phyloP scores from a whole-genome alignment of 2,888 invertebrate species.

The Tineola bisselliella region DNA sequence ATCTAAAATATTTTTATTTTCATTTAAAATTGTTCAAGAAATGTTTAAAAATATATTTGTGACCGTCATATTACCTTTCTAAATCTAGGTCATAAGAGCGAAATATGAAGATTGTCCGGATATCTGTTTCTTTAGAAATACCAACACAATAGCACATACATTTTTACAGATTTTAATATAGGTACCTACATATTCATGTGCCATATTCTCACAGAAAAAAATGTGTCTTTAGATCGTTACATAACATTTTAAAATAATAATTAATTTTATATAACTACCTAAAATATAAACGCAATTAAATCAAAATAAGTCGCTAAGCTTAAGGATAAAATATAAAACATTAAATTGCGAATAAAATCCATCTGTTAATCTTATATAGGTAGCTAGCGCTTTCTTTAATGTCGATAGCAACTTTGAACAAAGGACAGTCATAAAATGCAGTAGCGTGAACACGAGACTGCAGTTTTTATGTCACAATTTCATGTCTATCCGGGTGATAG shows the following conservation, averaged over 20 bases:
- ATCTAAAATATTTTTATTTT: too few relatives aligned
- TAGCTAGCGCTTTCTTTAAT: background rate
- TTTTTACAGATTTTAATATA: background rate
- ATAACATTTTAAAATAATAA: too few relatives aligned
- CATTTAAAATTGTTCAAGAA: too few relatives aligned
- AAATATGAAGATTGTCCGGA: background rate
- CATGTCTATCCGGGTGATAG: background rate
- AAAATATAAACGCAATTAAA: too few relatives aligned
- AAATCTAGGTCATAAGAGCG: background rate
- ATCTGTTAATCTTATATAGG: background rate
- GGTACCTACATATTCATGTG: too few relatives aligned
- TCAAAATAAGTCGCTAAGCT: too few relatives aligned
- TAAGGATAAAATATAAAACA: background rate
- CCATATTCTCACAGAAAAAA: too few relatives aligned
- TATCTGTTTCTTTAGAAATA: constrained; percentile 1
- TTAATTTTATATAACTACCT: too few relatives aligned
- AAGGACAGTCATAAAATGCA: background rate
- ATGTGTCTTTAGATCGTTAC: too few relatives aligned
- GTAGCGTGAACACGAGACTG: constrained; percentile 3
- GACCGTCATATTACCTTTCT: background rate
- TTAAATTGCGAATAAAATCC: background rate
- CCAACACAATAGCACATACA: background rate
- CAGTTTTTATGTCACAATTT: constrained; percentile 4
- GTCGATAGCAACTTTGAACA: background rate
- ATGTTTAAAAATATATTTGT: background rate